Evolutionary conservation across 2,888 invertebrate species (phyloP), one percentile per base, ranked within the genome.

Genomic region (Choristoneura rosaceana): DNA sequence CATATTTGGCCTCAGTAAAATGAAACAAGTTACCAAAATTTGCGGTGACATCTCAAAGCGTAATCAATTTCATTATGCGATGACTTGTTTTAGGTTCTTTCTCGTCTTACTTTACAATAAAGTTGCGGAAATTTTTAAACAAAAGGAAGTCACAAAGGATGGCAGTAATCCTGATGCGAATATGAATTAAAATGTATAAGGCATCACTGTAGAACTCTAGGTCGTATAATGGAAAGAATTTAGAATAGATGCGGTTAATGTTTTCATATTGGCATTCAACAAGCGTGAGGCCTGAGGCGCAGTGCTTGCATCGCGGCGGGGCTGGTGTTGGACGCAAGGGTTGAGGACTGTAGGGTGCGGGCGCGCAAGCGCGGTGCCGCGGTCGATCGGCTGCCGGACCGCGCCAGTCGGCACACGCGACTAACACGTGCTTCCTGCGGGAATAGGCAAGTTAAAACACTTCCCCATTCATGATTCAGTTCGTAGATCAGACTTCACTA

Each of bases 301-400:
- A 61, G 58, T 60, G 45, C 34, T 59, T 70, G 74, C 70, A 74
- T 41, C 67, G 63, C 59, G 52, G 66, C 60, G 34, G 66, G 62
- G 71, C 59, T 50, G 55, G 62, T 55, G 55, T 55, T 55, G 55
- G 55, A 12, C 55, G 58, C 59, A 52, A 73, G 73, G 73, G 73
- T 68, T 69, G 73, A 58, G 63, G 62, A 55, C 62, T 15, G 33
- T 55, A 62, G 73, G 73, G 73, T 69, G 75, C 41, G 50, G 74
- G 76, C 79, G 89, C 92, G 93, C 93, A 76, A 90, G 92, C 92
- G 92, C 86, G 78, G 61, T 88, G 79, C 38, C 67, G 76, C 90
- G 90, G 89, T 91, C 91, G 92, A 91, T 90, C 85, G 84, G 79
- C 79, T 78, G 81, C 69, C 69, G 70, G 75, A 78, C 76, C 84